Percentiles rank a stretch among this genome's conserved stretches.
These are phyloP conservation scores for Cettia cetti DNA, from an alignment of 2,113 vertebrate species.

Conservation along the genomic window DNA sequence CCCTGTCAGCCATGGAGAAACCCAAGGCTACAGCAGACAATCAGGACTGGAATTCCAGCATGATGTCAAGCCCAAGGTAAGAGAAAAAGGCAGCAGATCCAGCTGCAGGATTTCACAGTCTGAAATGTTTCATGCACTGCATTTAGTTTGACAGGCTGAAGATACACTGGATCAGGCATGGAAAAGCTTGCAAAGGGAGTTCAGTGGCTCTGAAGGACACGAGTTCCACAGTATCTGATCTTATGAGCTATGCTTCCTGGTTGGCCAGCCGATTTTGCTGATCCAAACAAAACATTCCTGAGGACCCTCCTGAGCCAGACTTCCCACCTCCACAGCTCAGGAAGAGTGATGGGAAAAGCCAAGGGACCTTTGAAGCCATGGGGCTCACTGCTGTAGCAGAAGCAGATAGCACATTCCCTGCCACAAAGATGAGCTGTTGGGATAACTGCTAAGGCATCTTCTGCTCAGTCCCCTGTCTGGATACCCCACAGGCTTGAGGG, in stretches of 20 bases:
- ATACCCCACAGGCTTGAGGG: not conserved
- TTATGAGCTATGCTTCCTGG: not conserved
- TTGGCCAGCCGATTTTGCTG: not conserved
- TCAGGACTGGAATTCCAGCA: not conserved
- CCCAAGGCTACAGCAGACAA: not conserved
- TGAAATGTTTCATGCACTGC: not conserved
- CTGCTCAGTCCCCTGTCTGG: not conserved
- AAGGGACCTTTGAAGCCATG: not conserved
- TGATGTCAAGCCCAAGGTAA: not conserved
- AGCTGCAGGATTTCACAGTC: not conserved
- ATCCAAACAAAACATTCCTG: not conserved
- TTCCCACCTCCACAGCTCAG: not conserved
- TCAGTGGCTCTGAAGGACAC: not conserved
- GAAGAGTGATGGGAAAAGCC: not conserved
- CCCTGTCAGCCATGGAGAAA: not conserved
- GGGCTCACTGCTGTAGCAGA: not conserved
- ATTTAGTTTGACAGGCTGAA: not conserved
- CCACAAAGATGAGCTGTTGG: not conserved
- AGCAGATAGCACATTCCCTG: not conserved
- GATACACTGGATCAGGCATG: not conserved
- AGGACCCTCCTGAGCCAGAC: not conserved
- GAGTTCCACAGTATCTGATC: not conserved
- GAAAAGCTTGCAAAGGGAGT: not conserved
- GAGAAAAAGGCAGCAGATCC: not conserved
- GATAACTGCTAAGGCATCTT: not conserved